Percentiles rank a stretch among this genome's conserved stretches.
phyloP scores from a whole-genome alignment of 64 coral and sea anemone genomes.

The Stichodactyla mertensii region DNA sequence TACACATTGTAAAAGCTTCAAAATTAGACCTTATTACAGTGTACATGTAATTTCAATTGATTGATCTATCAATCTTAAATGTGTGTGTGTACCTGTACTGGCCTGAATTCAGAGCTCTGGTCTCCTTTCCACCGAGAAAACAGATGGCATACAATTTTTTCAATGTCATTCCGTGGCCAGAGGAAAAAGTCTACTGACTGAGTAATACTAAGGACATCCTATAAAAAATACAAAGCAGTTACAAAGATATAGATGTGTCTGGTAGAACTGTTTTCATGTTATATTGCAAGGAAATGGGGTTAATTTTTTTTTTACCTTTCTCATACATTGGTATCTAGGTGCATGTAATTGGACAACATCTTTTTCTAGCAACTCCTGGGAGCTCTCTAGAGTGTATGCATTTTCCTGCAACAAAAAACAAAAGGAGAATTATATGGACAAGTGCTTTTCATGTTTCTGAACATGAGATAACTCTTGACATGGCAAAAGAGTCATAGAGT shows the following conservation, averaged over 20 bases:
- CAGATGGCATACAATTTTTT: conserved; percentile 76
- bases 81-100: conserved; percentile 46
- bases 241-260: no score
- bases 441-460: no score
- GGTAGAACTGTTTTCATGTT: no score
- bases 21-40: no score
- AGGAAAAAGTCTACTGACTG: conserved; percentile 93
- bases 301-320: conserved; percentile 53
- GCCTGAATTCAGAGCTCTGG: conserved; percentile 59
- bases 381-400: conserved; percentile 88
- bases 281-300: neutral
- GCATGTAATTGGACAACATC: conserved; percentile 94
- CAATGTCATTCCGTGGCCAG: conserved; percentile 95
- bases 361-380: conserved; percentile 73
- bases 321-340: conserved; percentile 73
- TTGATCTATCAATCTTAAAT: neutral
- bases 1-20: no score
- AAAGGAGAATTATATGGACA: neutral
- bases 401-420: conserved; percentile 52
- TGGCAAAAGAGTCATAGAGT: no score
- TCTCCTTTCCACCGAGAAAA: conserved; percentile 97
- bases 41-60: neutral
- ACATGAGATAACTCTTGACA: no score
- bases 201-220: conserved; percentile 82
- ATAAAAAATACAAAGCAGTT: neutral